Conservation (phyloP, 2,113 vertebrate genomes). For the Numenius arquata region DNA sequence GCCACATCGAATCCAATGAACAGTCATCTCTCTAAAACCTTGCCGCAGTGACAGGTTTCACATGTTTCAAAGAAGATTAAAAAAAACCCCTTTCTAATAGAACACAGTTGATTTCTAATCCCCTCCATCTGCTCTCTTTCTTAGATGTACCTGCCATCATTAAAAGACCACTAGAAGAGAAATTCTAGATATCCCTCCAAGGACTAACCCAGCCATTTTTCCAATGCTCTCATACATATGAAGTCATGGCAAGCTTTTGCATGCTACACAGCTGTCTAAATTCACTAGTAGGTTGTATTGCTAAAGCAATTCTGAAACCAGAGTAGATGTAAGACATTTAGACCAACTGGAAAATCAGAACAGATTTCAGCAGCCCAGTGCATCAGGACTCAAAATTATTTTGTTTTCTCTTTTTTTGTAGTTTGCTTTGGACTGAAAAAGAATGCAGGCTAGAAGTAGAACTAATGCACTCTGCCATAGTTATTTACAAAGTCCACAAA, state of each 20-base stretch:
- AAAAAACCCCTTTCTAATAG: background rate
- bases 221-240: background rate
- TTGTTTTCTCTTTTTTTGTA: background rate
- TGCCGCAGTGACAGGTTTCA: background rate
- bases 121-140: background rate
- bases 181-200: background rate
- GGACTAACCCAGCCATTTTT: background rate
- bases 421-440: background rate
- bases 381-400: background rate
- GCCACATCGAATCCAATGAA: background rate
- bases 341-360: background rate
- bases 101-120: slow-evolving; percentile 3
- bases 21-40: background rate
- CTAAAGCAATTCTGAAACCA: background rate
- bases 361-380: background rate
- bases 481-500: background rate
- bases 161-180: background rate
- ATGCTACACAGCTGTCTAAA: background rate
- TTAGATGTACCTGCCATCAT: background rate
- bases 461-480: background rate
- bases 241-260: background rate
- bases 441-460: background rate
- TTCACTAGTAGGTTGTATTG: background rate
- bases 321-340: background rate
- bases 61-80: background rate